Evolutionary conservation across 2,797 vertebrate genomes (phyloP).

Genomic region (Sebastes nivosus): DNA sequence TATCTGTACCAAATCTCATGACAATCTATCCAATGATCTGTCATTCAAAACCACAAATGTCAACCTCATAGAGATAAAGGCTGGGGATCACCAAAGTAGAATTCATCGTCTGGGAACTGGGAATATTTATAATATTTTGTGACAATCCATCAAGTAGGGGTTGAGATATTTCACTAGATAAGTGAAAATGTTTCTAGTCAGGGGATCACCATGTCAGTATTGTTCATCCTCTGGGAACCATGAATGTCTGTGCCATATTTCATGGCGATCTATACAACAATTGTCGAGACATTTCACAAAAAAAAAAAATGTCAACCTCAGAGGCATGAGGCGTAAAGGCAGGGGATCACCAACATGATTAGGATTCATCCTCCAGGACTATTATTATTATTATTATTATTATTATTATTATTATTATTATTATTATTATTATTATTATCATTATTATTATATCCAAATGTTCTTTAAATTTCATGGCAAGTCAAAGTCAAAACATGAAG

Average conservation of each 20-base stretch:
- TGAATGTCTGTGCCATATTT: too few species aligned
- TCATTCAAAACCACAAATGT: not conserved
- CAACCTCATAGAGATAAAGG: not conserved
- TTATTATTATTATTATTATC: too few species aligned
- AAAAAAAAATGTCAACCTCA: not conserved
- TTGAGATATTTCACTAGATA: not conserved
- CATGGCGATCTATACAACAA: accelerated
- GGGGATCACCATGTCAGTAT: not conserved
- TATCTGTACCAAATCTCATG: not conserved
- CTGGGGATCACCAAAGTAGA: not conserved
- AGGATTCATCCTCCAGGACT: not conserved
- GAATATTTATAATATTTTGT: not conserved
- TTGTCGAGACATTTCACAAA: too few species aligned
- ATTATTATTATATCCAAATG: not conserved
- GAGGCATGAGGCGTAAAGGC: not conserved
- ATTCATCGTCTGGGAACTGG: not conserved
- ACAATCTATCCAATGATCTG: not conserved
- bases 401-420: too few species aligned
- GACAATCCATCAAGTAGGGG: not conserved
- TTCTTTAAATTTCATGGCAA: not conserved
- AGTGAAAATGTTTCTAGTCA: too few species aligned
- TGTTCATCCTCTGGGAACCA: not conserved
- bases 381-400: too few species aligned
- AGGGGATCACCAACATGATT: not conserved
- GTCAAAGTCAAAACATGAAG: not conserved